A percentile compares a stretch with the other conserved stretches of the same genome.
phyloP scores from a whole-genome alignment of 2,797 vertebrate genomes.

The Buphagus erythrorhynchus region DNA sequence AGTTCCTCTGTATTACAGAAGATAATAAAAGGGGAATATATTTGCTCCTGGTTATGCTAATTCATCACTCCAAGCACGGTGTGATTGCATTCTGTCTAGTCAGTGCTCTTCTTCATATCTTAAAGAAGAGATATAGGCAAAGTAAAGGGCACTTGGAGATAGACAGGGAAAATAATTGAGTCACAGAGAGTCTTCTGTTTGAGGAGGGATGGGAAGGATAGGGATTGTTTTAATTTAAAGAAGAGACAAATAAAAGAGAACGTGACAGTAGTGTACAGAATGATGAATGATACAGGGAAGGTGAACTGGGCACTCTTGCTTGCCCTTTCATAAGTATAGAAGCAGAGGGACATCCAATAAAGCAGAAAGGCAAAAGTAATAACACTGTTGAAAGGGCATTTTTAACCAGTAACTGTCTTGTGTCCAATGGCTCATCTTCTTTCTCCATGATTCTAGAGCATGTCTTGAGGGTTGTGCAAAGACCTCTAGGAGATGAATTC shows the following conservation, averaged over 20 bases:
- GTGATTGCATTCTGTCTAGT: constrained; percentile 6
- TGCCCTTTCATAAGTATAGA: not conserved
- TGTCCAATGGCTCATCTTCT: not conserved
- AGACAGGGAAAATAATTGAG: constrained; percentile 36
- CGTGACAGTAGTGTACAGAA: not conserved
- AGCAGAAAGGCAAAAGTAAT: not conserved
- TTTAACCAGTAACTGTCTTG: not conserved
- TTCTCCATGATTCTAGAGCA: not conserved
- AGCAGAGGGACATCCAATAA: not conserved
- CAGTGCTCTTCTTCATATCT: not conserved
- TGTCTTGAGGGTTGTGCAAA: not conserved
- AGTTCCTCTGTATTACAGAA: not conserved
- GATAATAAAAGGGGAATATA: not conserved
- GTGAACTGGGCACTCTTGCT: not conserved
- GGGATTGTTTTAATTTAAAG: constrained; percentile 40
- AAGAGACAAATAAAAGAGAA: constrained; percentile 25
- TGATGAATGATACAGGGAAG: constrained; percentile 15
- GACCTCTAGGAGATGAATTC: not conserved
- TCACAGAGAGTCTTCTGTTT: constrained; percentile 13
- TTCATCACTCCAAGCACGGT: not conserved
- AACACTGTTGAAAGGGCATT: not conserved
- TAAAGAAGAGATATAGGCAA: not conserved
- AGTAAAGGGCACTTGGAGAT: constrained; percentile 25
- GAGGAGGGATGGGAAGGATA: constrained; percentile 15
- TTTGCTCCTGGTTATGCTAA: constrained; percentile 37